Evolutionary conservation across 2,888 invertebrate species (phyloP).

Genomic region (Eristalis pertinax): DNA sequence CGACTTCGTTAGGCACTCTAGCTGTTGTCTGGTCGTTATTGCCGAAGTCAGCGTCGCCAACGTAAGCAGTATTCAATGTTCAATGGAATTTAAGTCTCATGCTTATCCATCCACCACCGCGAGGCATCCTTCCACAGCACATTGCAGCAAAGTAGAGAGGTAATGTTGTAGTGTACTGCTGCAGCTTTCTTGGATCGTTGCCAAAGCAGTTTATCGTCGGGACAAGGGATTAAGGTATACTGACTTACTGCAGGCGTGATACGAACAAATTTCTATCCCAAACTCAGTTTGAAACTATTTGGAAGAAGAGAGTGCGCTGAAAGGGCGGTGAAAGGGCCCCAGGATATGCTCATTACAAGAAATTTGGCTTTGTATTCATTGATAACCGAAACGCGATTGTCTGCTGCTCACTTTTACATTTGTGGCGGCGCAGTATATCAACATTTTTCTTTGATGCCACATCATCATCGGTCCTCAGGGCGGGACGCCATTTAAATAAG

Average conservation of each 20-base stretch:
- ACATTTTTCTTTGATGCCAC: conserved; percentile 39
- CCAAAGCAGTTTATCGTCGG: conserved; percentile 67
- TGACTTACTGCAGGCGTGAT: conserved; percentile 60
- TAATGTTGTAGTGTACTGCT: conserved; percentile 39
- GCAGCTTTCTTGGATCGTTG: conserved; percentile 58
- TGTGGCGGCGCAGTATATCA: conserved; percentile 14
- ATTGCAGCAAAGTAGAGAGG: conserved; percentile 27
- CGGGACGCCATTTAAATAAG: conserved; percentile 36
- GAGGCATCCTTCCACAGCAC: conserved; percentile 6
- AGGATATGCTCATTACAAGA: conserved; percentile 67
- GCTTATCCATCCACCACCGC: conserved; percentile 11
- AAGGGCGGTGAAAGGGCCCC: conserved; percentile 12
- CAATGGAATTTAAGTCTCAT: conserved; percentile 51
- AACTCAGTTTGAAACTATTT: conserved; percentile 21
- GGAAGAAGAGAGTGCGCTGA: background rate
- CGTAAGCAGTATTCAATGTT: conserved; percentile 31
- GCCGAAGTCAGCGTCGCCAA: conserved; percentile 34
- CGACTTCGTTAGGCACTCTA: conserved; percentile 8
- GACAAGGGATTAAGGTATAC: conserved; percentile 65
- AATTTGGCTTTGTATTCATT: conserved; percentile 59
- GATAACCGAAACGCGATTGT: conserved; percentile 52
- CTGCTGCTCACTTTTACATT: conserved; percentile 29
- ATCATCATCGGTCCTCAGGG: conserved; percentile 9
- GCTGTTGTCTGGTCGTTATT: conserved; percentile 1
- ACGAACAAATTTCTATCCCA: conserved; percentile 24